Percentiles rank a stretch among this genome's conserved stretches.
phyloP scores from a whole-genome alignment of 2,797 vertebrate genomes.

The Spondyliosoma cantharus region DNA sequence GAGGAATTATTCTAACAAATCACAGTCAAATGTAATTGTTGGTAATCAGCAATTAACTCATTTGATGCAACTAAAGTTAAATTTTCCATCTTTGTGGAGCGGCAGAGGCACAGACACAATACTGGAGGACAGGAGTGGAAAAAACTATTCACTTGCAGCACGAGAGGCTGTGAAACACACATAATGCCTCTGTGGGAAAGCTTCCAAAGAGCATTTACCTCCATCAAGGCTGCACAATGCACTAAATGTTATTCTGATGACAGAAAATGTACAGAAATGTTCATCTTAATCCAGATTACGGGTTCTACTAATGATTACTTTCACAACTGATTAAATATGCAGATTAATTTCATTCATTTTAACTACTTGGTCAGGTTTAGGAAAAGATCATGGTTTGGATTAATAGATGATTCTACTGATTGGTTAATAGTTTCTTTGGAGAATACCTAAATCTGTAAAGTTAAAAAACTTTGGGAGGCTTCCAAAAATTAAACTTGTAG shows the following conservation, averaged over 20 bases:
- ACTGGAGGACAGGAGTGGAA: background rate
- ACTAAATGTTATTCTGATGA: conserved; percentile 1
- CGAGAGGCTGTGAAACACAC: background rate
- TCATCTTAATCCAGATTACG: background rate
- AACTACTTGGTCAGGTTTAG: no score
- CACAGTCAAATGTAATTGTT: conserved; percentile 46
- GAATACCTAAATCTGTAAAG: background rate
- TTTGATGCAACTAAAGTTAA: conserved; percentile 56
- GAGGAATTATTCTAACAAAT: conserved; percentile 68
- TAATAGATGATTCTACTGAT: background rate
- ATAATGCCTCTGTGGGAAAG: background rate
- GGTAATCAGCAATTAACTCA: conserved; percentile 72
- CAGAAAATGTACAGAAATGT: background rate
- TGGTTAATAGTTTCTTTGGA: background rate
- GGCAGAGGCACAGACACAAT: conserved; percentile 4
- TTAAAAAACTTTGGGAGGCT: background rate
- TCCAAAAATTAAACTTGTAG: background rate
- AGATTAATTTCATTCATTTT: no score
- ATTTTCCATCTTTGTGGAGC: conserved; percentile 28
- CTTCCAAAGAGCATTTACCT: background rate
- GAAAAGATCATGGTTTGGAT: no score
- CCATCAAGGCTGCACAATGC: background rate
- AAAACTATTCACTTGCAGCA: conserved; percentile 7
- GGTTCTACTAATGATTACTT: no score
- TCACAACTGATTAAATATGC: no score